These are phyloP conservation scores for Sericinus montela DNA, from an alignment of 2,888 invertebrate genomes.

Conservation along the genomic window DNA sequence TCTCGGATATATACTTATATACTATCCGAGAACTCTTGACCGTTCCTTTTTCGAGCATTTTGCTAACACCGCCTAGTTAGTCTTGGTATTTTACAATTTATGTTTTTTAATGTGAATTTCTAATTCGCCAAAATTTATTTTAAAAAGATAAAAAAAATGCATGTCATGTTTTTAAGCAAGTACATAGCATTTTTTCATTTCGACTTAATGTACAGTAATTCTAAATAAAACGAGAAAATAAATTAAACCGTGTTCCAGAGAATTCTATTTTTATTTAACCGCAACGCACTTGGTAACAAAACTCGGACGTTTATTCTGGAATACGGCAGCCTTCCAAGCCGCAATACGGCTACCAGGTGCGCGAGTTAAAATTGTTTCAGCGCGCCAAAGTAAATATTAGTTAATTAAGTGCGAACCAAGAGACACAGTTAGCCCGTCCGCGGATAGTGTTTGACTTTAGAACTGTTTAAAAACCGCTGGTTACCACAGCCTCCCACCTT, in stretches of 20 bases:
- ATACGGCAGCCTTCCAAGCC: slow-evolving; percentile 47
- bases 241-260: background rate
- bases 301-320: slow-evolving; percentile 31
- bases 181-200: too few species aligned
- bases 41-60: too few species aligned
- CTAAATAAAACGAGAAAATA: background rate
- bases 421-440: slow-evolving; percentile 35
- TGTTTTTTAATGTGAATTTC: too few species aligned
- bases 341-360: slow-evolving; percentile 52
- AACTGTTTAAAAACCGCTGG: slow-evolving; percentile 36
- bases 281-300: background rate
- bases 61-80: too few species aligned
- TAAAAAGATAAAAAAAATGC: too few species aligned
- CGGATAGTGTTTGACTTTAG: slow-evolving; percentile 39
- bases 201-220: too few species aligned
- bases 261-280: background rate
- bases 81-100: too few species aligned
- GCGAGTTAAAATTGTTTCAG: slow-evolving; percentile 61
- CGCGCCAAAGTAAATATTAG: slow-evolving; percentile 72
- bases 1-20: too few species aligned
- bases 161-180: too few species aligned
- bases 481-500: background rate
- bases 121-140: too few species aligned
- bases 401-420: slow-evolving; percentile 73
- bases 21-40: too few species aligned